A percentile compares a stretch with the other conserved stretches of the same genome.
Conservation (phyloP, 2,888 invertebrate species). For the Thereva unica region DNA sequence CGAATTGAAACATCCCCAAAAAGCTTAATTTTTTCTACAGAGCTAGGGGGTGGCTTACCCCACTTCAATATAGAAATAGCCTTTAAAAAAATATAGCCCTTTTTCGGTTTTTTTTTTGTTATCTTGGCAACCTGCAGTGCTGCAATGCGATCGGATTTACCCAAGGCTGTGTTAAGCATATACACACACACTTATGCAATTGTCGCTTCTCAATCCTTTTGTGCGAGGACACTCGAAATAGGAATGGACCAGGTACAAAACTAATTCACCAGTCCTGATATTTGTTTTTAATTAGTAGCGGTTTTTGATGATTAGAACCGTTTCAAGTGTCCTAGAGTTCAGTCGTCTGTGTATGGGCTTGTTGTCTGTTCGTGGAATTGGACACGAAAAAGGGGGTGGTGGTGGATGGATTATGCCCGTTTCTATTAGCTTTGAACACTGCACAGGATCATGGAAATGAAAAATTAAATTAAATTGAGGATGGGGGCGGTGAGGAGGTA, state of each 20-base stretch:
- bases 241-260: conserved; percentile 11
- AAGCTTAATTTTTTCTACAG: no score
- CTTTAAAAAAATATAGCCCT: no score
- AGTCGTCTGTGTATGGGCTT: background rate
- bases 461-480: conserved; percentile 40
- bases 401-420: conserved; percentile 19
- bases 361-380: background rate
- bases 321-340: background rate
- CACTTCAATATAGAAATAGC: no score
- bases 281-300: conserved; percentile 41
- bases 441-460: conserved; percentile 30
- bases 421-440: conserved; percentile 17
- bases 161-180: no score
- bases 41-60: no score
- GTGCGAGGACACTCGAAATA: background rate
- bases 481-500: conserved; percentile 9
- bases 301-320: conserved; percentile 37
- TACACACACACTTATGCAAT: no score
- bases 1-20: no score
- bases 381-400: background rate
- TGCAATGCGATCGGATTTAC: no score
- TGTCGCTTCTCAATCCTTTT: no score
- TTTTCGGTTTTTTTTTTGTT: no score
- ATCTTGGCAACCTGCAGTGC: no score
- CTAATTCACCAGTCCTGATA: conserved; percentile 33